These are phyloP conservation scores for Merodon equestris DNA, from an alignment of 2,888 invertebrate species.

Conservation along the genomic window DNA sequence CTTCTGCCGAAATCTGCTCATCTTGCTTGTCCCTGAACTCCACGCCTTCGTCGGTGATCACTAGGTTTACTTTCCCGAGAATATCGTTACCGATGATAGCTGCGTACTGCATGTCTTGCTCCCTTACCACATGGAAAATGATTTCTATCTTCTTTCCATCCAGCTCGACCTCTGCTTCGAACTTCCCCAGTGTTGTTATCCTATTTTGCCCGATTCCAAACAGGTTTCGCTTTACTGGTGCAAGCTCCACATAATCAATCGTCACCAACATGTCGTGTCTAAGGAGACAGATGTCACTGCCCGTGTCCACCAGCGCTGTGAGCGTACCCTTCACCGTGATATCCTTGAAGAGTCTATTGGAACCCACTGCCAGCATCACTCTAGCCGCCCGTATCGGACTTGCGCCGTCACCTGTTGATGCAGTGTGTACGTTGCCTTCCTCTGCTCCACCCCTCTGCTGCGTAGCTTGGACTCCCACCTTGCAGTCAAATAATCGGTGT, in stretches of 20 bases:
- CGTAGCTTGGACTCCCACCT: background rate
- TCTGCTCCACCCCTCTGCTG: background rate
- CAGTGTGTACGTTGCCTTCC: background rate
- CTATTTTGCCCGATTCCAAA: background rate
- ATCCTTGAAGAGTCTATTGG: conserved; percentile 9
- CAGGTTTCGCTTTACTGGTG: conserved; percentile 12
- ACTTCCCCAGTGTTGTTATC: background rate
- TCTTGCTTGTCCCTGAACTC: background rate
- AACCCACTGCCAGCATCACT: conserved; percentile 1
- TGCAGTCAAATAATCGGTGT: background rate
- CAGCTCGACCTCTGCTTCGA: conserved; percentile 1
- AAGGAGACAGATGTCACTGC: conserved; percentile 18
- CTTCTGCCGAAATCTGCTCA: background rate
- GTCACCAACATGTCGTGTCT: background rate
- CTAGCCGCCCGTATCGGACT: background rate
- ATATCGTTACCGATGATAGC: conserved; percentile 16
- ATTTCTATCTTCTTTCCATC: background rate
- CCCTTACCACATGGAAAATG: conserved; percentile 11
- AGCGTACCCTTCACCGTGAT: conserved; percentile 8
- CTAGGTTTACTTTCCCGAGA: background rate
- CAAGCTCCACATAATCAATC: background rate
- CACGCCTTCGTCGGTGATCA: background rate
- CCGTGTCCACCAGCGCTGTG: conserved; percentile 25
- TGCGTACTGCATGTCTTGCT: conserved; percentile 15
- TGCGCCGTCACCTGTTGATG: background rate